These are phyloP conservation scores for Formica selysi DNA, from an alignment of 1,140 invertebrate genomes.

Conservation along the genomic window DNA sequence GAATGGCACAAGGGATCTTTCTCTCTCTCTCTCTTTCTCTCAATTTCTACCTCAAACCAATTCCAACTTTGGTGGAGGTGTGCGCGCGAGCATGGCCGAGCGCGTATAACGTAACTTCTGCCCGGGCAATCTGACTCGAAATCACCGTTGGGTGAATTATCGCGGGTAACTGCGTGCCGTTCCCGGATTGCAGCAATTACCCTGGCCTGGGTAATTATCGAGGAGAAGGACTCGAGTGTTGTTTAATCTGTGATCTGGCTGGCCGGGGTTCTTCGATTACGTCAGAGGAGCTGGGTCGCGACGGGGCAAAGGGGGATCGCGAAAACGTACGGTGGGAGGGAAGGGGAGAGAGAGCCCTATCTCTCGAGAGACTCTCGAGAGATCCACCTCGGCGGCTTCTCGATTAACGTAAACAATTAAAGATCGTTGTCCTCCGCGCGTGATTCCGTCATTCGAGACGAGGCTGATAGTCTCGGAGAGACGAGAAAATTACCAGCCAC, in stretches of 20 bases:
- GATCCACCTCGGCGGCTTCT: slow-evolving; percentile 8
- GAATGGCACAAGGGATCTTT: slow-evolving; percentile 62
- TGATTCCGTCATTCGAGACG: slow-evolving; percentile 46
- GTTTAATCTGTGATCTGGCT: slow-evolving; percentile 85
- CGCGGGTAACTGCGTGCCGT: slow-evolving; percentile 84
- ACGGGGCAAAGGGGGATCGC: slow-evolving; percentile 16
- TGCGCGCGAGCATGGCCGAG: slow-evolving; percentile 65
- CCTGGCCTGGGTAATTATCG: slow-evolving; percentile 84
- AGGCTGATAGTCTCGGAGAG: slow-evolving; percentile 7
- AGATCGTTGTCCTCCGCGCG: slow-evolving; percentile 52
- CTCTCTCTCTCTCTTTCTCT: slow-evolving; percentile 57
- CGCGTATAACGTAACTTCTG: slow-evolving; percentile 83
- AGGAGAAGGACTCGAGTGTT: slow-evolving; percentile 84
- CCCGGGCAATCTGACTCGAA: slow-evolving; percentile 84
- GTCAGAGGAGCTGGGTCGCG: slow-evolving; percentile 75
- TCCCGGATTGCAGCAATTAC: slow-evolving; percentile 85
- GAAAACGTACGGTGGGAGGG: neutral
- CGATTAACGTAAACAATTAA: slow-evolving; percentile 29
- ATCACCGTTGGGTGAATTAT: slow-evolving; percentile 86
- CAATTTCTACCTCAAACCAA: slow-evolving; percentile 84
- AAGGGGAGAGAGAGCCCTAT: slow-evolving; percentile 3
- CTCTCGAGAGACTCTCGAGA: slow-evolving; percentile 21
- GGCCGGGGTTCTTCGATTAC: slow-evolving; percentile 82
- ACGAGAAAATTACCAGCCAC: slow-evolving; percentile 56
- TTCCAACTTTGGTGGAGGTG: slow-evolving; percentile 82